Evolutionary conservation across 2,113 vertebrate genomes (phyloP).

Genomic region (Hippocampus guttulatus): DNA sequence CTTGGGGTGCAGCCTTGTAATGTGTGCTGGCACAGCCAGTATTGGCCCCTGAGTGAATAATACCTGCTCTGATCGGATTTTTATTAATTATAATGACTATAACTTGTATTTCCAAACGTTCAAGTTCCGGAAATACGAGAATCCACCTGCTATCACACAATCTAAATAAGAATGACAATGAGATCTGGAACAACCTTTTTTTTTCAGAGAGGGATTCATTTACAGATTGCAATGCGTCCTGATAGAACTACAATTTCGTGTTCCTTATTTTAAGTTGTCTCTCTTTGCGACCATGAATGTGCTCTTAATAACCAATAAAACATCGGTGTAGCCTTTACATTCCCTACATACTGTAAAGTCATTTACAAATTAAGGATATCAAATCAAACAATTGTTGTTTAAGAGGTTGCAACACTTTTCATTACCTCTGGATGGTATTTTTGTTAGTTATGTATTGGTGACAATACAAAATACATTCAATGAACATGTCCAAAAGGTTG

Average conservation of each 20-base stretch:
- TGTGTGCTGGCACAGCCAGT: slow-evolving; percentile 43
- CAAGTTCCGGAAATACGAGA: background rate
- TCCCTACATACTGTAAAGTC: background rate
- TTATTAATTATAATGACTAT: background rate
- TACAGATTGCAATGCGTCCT: background rate
- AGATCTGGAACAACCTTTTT: background rate
- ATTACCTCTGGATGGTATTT: no score
- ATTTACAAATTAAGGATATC: background rate
- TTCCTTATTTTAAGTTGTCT: background rate
- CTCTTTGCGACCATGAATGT: background rate
- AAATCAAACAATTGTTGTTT: no score
- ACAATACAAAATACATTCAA: background rate
- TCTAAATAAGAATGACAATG: background rate
- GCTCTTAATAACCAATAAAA: no score
- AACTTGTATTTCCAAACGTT: background rate
- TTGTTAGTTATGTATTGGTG: no score
- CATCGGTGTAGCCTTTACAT: no score
- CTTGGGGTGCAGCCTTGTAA: slow-evolving; percentile 48
- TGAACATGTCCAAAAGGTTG: background rate
- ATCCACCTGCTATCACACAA: background rate
- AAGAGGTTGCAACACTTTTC: no score
- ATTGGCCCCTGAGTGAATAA: slow-evolving; percentile 56
- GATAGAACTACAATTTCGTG: background rate
- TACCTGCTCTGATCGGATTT: background rate
- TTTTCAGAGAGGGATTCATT: background rate